Evolutionary conservation across 2,797 vertebrate genomes (phyloP), one percentile per base, ranked within the genome.

Genomic region (Gymnocypris eckloni): DNA sequence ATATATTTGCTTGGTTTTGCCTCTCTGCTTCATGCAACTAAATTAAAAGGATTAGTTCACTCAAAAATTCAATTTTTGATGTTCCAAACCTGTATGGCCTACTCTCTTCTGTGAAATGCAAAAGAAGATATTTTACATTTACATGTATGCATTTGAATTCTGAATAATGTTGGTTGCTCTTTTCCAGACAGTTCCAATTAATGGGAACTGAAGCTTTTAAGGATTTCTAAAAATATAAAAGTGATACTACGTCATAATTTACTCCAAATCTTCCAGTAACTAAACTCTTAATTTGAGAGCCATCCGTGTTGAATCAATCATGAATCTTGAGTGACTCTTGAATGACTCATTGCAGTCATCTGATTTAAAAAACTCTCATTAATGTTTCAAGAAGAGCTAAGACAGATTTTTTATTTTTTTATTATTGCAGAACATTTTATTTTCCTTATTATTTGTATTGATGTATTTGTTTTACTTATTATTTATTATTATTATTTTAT

Each of bases 1-100:
- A 77, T 86, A 80, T 28, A 77, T 81, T 85, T 80, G 76, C 81
- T 86, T 67, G 48, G 45, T 82, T 80, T 87, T 52, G 64, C 10
- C 43, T 71, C 64, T 76, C 79, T 67, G 83, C 64, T 80, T 78
- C 64, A 20, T 41, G 37, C 20, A 72, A 64, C 56, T 52, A 77
- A 76, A 87, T 86, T 43, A 64, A 54, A 25, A 25, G 16, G n/a
- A 81, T 64, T 50, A 54, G 71, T 76, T 80, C 39, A 56, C 25
- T 69, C 73, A 79, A 61, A 79, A 64, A 80, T 83, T 0, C 0
- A 22, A 71, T 28, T 81, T 70, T 37, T 43, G 71, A 77, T 0
- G 8, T 33, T 50, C 16, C 72, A 54, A 22, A 76, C 28, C 9
- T 28, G 43, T 2, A 50, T 50, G 43, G 9, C 48, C 37, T 56